phyloP scores from a whole-genome alignment of 2,888 invertebrate species.

The Pomacea canaliculata region DNA sequence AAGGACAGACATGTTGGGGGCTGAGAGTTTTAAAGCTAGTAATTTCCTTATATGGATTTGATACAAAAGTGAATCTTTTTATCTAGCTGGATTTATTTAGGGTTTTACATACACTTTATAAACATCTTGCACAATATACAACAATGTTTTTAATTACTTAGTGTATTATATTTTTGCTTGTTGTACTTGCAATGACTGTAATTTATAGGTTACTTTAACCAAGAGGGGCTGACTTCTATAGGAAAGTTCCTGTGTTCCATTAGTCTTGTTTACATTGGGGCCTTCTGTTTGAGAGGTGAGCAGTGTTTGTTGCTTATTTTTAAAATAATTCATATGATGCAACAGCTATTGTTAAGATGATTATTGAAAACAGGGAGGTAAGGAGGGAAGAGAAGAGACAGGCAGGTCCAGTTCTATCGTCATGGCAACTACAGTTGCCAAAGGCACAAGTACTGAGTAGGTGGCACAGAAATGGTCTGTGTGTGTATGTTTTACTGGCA shows the following conservation, averaged over 20 bases:
- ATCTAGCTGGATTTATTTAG: no score
- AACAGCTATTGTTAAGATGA: background rate
- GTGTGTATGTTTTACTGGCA: no score
- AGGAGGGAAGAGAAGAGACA: background rate
- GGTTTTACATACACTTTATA: background rate
- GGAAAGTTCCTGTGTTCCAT: constrained; percentile 45
- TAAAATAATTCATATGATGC: background rate
- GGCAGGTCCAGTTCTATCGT: no score
- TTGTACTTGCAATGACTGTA: background rate
- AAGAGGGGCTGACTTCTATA: constrained; percentile 47
- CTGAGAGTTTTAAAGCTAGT: no score
- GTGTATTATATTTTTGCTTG: no score
- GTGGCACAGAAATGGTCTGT: no score
- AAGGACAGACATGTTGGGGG: no score
- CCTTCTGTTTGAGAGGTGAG: constrained; percentile 52
- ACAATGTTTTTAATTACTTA: no score
- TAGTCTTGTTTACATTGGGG: constrained; percentile 47
- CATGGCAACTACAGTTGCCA: no score
- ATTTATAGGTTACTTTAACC: constrained; percentile 48
- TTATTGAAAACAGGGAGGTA: background rate
- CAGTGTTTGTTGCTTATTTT: background rate
- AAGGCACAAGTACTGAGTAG: no score
- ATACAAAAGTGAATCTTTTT: no score
- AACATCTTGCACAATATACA: no score
- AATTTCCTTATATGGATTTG: background rate